These are phyloP conservation scores for Catharus ustulatus DNA, from an alignment of 2,797 vertebrate species.

Conservation along the genomic window DNA sequence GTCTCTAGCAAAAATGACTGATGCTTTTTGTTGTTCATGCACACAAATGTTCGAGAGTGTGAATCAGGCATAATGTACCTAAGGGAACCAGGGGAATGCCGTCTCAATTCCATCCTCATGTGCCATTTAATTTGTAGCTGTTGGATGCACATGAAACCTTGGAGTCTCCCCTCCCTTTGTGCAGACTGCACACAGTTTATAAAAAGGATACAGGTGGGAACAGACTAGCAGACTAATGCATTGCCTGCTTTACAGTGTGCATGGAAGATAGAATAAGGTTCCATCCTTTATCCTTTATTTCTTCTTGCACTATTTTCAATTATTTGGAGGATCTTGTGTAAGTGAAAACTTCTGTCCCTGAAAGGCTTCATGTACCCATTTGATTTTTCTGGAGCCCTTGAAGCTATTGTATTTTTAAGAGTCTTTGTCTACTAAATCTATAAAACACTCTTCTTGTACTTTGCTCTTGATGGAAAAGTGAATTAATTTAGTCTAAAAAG, in stretches of 20 bases:
- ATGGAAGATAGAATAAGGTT: neutral
- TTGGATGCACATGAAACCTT: neutral
- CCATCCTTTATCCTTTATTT: neutral
- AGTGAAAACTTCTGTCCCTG: neutral
- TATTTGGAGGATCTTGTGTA: neutral
- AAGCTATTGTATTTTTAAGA: neutral
- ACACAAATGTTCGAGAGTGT: neutral
- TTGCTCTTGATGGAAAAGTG: neutral
- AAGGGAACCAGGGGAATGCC: neutral
- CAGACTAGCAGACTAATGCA: neutral
- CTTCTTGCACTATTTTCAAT: neutral
- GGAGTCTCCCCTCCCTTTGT: neutral
- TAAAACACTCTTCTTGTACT: neutral
- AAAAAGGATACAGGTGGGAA: neutral
- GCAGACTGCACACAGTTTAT: neutral
- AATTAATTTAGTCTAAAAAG: neutral
- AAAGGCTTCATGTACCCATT: neutral
- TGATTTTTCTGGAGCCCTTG: neutral
- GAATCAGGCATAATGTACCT: neutral
- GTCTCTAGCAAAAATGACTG: constrained; percentile 36
- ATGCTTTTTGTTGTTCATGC: constrained; percentile 70
- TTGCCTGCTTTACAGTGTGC: neutral
- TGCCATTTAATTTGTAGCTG: neutral
- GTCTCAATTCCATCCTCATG: neutral
- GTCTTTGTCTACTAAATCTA: neutral